Conservation (phyloP, 2,797 vertebrate genomes). For the Xyrichtys novacula region DNA sequence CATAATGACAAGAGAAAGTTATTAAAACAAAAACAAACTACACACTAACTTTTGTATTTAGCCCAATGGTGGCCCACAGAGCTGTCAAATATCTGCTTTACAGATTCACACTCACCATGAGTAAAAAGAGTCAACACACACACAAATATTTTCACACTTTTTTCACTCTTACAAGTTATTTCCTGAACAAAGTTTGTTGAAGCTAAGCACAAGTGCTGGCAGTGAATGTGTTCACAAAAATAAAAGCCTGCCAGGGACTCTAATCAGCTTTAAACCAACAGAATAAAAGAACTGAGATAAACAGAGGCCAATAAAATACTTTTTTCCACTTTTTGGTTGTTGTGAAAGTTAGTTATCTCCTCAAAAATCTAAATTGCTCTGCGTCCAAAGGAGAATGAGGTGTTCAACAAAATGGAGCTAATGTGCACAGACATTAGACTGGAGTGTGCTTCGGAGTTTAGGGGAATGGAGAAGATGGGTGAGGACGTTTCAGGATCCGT, state of each 20-base stretch:
- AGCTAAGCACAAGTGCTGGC: slow-evolving; percentile 33
- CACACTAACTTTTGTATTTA: too few species aligned
- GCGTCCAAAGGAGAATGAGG: slow-evolving; percentile 20
- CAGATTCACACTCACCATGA: too few species aligned
- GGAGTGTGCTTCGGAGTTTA: slow-evolving; percentile 22
- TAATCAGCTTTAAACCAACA: slow-evolving; percentile 48
- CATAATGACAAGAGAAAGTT: too few species aligned
- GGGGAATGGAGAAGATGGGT: slow-evolving; percentile 24
- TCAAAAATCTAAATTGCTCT: slow-evolving; percentile 39
- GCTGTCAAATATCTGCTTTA: too few species aligned
- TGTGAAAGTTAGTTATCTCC: slow-evolving; percentile 33
- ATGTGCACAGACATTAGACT: slow-evolving; percentile 6
- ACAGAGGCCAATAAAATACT: slow-evolving; percentile 26
- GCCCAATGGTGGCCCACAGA: too few species aligned
- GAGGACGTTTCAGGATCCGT: slow-evolving; percentile 48
- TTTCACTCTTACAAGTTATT: slow-evolving; percentile 19
- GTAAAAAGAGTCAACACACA: background rate
- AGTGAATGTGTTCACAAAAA: slow-evolving; percentile 34
- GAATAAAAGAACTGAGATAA: slow-evolving; percentile 35
- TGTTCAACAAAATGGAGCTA: slow-evolving; percentile 29
- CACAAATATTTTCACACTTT: background rate
- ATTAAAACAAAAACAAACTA: too few species aligned
- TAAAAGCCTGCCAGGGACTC: slow-evolving; percentile 41
- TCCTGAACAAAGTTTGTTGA: slow-evolving; percentile 20
- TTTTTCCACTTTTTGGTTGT: slow-evolving; percentile 32